Evolutionary conservation across 64 coral and sea anemone genomes (phyloP).

Genomic region (Montipora cactus): DNA sequence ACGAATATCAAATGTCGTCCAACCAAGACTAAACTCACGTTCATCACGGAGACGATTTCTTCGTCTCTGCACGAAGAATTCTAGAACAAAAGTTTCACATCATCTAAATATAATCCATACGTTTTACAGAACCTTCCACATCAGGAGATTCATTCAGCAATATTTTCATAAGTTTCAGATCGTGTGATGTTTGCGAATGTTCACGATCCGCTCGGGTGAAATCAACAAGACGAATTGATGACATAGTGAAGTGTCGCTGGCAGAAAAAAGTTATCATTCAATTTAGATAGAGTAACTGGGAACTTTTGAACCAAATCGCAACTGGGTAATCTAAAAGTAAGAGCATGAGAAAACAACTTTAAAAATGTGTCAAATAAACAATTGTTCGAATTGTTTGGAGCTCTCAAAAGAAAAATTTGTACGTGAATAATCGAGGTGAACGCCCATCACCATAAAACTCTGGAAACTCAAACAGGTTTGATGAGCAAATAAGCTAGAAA

Average conservation of each 20-base stretch:
- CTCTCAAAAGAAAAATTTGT: background rate
- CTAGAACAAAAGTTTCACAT: background rate
- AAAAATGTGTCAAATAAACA: background rate
- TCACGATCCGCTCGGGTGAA: background rate
- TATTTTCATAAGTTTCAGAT: background rate
- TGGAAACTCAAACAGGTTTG: conserved; percentile 6
- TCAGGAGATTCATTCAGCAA: background rate
- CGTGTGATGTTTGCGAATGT: background rate
- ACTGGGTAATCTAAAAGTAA: background rate
- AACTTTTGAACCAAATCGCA: background rate
- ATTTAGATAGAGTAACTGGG: background rate
- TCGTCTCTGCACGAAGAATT: background rate
- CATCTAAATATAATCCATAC: background rate
- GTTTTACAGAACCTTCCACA: background rate
- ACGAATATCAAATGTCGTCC: background rate
- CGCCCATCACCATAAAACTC: conserved; percentile 3
- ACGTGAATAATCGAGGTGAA: background rate
- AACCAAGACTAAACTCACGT: background rate
- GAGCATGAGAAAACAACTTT: background rate
- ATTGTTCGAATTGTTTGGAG: conserved; percentile 1
- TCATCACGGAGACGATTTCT: no score
- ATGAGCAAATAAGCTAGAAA: background rate
- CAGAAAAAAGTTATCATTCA: background rate
- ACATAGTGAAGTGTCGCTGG: background rate
- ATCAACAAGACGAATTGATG: background rate